phyloP scores from a whole-genome alignment of 2,113 vertebrate genomes.

The Chauna torquata region DNA sequence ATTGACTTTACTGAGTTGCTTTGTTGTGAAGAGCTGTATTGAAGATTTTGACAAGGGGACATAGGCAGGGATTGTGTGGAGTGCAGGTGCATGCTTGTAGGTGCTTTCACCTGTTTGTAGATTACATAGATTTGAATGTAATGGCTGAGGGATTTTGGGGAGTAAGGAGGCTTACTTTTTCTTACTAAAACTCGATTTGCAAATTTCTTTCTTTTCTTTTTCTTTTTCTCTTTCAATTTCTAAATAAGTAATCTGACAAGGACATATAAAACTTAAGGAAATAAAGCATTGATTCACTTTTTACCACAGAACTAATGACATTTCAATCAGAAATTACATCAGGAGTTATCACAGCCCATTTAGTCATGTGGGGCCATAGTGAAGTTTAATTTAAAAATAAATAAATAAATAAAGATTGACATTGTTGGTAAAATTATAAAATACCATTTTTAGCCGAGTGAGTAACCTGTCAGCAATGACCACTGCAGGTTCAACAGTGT shows the following conservation, averaged over 20 bases:
- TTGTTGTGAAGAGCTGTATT: neutral
- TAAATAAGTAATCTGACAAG: neutral
- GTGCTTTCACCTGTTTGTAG: neutral
- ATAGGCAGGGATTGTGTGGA: too few species aligned
- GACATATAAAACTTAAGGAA: neutral
- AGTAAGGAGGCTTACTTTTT: neutral
- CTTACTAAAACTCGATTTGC: neutral
- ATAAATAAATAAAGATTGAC: neutral
- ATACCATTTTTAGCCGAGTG: neutral
- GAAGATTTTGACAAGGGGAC: neutral
- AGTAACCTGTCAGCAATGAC: neutral
- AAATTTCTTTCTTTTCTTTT: neutral
- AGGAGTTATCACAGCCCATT: neutral
- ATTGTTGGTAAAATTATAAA: neutral
- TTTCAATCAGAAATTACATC: neutral
- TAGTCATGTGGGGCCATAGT: neutral
- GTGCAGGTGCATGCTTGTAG: neutral
- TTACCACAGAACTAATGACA: neutral
- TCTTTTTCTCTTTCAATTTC: neutral
- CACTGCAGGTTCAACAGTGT: neutral
- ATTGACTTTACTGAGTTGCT: neutral
- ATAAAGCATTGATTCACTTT: neutral
- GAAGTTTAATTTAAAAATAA: neutral
- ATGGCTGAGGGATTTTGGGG: neutral
- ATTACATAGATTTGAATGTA: neutral